Evolutionary conservation across 2,113 vertebrate species (phyloP), one percentile per base, ranked within the genome.

Genomic region (Diphyllodes magnificus): DNA sequence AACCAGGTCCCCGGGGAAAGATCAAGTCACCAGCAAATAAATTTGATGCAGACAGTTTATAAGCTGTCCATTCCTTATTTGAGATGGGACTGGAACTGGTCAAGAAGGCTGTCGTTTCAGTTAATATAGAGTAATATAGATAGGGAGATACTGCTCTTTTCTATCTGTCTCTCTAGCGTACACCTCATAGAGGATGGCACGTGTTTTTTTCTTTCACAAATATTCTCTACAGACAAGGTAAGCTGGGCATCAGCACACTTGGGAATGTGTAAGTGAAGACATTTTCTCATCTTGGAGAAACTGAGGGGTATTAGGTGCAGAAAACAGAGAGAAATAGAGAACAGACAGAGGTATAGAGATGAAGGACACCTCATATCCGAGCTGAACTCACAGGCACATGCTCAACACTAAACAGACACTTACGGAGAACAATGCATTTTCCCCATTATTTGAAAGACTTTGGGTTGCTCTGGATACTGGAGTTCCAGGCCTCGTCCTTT

Each of bases 341-440:
- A 53, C 25, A 76, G 13, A 40, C 0, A 2, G 54, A 49, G 30
- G 5, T 56, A 39, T 0, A 56, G 45, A 82, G 49, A 39, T 71
- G 28, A 40, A 84, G 35, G 33, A 87, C 12, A 50, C 8, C 31
- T 72, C 47, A 19, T 15, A 27, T 4, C 35, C 15, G 37, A 83
- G 57, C 31, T 49, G 39, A 88, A 23, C 50, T 73, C 72, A 53
- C 15, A 42, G 63, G 54, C 39, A 47, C 33, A 13, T 5, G 16
- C 35, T 75, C 56, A 42, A 15, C 42, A 35, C 51, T 27, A 30
- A n/a, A 22, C 23, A 68, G 51, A 42, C 59, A 45, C 12, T 75
- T 54, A 28, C 0, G 3, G 25, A 73, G 45, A n/a, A 40, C 18
- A 61, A 10, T 0, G 0, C 10, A 9, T 31, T 86, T 56, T 45